phyloP scores from a whole-genome alignment of 2,797 vertebrate species.

The Cygnus olor region DNA sequence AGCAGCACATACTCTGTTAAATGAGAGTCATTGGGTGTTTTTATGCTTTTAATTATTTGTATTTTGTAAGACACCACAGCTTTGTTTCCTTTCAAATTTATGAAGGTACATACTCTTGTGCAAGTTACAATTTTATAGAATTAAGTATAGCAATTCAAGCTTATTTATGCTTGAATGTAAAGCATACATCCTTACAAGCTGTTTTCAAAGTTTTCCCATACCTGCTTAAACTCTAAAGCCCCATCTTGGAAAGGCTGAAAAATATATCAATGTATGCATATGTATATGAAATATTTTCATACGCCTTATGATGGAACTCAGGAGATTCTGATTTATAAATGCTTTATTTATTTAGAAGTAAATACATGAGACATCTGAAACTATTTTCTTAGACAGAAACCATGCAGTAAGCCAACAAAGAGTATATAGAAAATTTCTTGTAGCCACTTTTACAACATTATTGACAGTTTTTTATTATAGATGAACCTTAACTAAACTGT shows the following conservation, averaged over 20 bases:
- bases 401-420: not conserved
- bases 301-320: not conserved
- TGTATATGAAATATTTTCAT: not conserved
- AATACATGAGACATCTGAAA: not conserved
- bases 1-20: not conserved
- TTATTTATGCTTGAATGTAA: constrained; percentile 32
- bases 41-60: not conserved
- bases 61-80: not conserved
- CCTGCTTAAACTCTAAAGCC: not conserved
- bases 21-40: not conserved
- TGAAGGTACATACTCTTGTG: not conserved
- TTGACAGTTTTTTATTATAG: not conserved
- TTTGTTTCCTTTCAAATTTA: not conserved
- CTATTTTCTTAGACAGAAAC: not conserved
- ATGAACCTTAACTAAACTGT: not conserved
- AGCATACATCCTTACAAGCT: not conserved
- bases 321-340: not conserved
- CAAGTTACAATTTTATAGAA: not conserved
- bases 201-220: not conserved
- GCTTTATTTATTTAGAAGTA: not conserved
- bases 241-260: not conserved
- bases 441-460: not conserved
- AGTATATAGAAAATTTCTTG: not conserved
- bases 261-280: not conserved
- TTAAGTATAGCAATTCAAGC: not conserved